Percentiles rank a stretch among this genome's conserved stretches.
phyloP scores from a whole-genome alignment of 2,888 invertebrate species.

The Antheraea yamamai region DNA sequence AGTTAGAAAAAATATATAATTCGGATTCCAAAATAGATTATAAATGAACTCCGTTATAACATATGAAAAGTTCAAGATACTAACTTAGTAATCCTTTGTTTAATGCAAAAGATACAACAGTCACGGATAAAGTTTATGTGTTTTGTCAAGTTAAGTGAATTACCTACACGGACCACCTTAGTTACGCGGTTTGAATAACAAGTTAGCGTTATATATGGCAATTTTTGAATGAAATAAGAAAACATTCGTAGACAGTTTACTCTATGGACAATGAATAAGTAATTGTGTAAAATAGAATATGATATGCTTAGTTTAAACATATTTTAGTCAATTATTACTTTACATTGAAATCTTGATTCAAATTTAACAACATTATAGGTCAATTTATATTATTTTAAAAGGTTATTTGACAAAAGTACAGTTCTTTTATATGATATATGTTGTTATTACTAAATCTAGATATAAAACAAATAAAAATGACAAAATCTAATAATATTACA shows the following conservation, averaged over 20 bases:
- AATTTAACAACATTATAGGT: no score
- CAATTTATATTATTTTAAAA: no score
- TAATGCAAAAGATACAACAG: neutral
- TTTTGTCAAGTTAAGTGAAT: neutral
- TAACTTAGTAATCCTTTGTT: neutral
- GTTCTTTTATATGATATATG: neutral
- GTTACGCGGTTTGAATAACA: conserved; percentile 6
- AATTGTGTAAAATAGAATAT: neutral
- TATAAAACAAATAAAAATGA: no score
- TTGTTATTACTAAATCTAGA: no score
- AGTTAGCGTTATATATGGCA: neutral
- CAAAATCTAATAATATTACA: no score
- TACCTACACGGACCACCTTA: neutral
- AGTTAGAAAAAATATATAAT: neutral
- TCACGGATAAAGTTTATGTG: neutral
- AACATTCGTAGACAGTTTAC: neutral
- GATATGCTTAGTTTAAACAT: neutral
- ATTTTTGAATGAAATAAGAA: neutral
- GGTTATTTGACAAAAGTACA: no score
- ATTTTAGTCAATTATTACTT: neutral
- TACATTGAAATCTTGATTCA: no score
- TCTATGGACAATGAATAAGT: neutral
- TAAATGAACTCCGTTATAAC: neutral
- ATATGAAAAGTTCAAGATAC: neutral
- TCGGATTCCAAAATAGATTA: neutral